phyloP scores from a whole-genome alignment of 2,797 vertebrate genomes.

The Sebastiscus tertius region DNA sequence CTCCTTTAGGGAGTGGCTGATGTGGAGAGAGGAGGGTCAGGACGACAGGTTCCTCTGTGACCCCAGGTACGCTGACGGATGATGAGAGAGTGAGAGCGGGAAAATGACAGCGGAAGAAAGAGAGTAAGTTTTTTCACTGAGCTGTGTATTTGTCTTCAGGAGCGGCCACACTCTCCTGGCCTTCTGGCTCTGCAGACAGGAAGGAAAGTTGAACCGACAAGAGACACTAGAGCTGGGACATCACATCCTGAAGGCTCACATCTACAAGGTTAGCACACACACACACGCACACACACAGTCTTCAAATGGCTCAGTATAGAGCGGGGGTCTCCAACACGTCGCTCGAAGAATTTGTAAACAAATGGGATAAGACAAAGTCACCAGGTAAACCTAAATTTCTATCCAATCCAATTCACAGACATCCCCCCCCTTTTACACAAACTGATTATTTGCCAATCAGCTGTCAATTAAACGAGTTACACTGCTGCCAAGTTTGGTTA shows the following conservation, averaged over 20 bases:
- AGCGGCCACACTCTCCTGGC: constrained; percentile 96
- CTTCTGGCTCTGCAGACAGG: constrained; percentile 97
- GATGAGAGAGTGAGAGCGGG: not conserved
- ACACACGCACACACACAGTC: not conserved
- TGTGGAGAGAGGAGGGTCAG: constrained; percentile 98
- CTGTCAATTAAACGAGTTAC: too few species aligned
- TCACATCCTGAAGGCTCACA: constrained; percentile 98
- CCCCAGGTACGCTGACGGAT: constrained; percentile 84
- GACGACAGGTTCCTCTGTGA: constrained; percentile 98
- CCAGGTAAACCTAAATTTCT: too few species aligned
- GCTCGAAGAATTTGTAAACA: too few species aligned
- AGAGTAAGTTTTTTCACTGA: not conserved
- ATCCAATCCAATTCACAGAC: too few species aligned
- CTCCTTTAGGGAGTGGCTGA: constrained; percentile 97
- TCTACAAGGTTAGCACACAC: constrained; percentile 89
- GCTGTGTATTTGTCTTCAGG: constrained; percentile 70
- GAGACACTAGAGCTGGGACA: constrained; percentile 97
- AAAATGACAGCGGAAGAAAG: not conserved
- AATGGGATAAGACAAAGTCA: too few species aligned
- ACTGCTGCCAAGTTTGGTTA: too few species aligned
- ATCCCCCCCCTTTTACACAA: too few species aligned
- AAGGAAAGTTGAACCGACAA: constrained; percentile 93
- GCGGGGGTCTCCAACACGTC: too few species aligned
- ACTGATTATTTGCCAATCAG: too few species aligned
- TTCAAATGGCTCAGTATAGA: not conserved